phyloP scores from a whole-genome alignment of 2,888 invertebrate genomes.

The Paralinhomoeus sp. region DNA sequence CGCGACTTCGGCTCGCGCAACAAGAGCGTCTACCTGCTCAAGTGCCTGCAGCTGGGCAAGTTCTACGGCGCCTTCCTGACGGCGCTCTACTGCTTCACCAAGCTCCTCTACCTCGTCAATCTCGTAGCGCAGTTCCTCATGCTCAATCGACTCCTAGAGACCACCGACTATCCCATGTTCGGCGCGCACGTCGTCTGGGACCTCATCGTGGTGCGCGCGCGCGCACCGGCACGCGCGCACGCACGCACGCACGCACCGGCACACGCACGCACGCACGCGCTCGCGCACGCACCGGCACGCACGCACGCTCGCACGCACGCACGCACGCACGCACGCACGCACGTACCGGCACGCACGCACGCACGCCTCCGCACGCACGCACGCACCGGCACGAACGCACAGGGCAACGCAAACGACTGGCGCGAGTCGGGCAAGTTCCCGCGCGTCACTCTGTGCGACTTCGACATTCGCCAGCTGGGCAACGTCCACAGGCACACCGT shows the following conservation, averaged over 20 bases:
- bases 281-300: too few relatives aligned
- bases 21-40: constrained; percentile 14
- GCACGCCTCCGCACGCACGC: too few relatives aligned
- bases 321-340: too few relatives aligned
- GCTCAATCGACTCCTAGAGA: constrained; percentile 31
- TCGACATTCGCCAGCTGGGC: constrained; percentile 24
- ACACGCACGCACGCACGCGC: too few relatives aligned
- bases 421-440: constrained; percentile 26
- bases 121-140: constrained; percentile 31
- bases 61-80: constrained; percentile 31
- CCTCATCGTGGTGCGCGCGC: constrained; percentile 26
- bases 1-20: constrained; percentile 17
- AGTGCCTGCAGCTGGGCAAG: constrained; percentile 18
- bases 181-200: constrained; percentile 31
- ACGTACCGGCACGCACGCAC: too few relatives aligned
- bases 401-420: too few relatives aligned
- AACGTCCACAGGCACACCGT: constrained; percentile 24
- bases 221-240: too few relatives aligned
- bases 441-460: constrained; percentile 27
- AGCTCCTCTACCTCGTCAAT: constrained; percentile 28
- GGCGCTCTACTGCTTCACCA: constrained; percentile 24
- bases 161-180: constrained; percentile 24
- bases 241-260: too few relatives aligned
- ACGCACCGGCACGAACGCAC: too few relatives aligned
- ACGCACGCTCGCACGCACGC: too few relatives aligned